A percentile compares a stretch with the other conserved stretches of the same genome.
phyloP scores from a whole-genome alignment of 2,113 vertebrate species.

The Microcebus murinus region DNA sequence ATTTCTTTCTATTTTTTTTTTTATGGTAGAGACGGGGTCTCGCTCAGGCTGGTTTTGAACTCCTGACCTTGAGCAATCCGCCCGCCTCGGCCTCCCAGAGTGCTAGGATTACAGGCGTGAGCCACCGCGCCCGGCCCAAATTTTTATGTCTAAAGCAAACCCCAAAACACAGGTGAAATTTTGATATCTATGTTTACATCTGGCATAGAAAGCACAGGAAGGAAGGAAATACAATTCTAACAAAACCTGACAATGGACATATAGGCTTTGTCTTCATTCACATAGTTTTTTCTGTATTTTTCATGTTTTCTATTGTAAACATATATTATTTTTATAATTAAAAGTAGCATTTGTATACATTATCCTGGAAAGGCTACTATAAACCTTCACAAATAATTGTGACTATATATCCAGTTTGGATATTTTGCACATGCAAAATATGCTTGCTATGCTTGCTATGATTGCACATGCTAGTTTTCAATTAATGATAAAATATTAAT shows the following conservation, averaged over 20 bases:
- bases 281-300: not conserved
- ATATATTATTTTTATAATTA: not conserved
- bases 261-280: not conserved
- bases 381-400: not conserved
- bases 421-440: not conserved
- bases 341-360: not conserved
- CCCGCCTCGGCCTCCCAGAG: no score
- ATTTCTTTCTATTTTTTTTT: no score
- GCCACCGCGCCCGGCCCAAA: no score
- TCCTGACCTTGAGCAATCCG: no score
- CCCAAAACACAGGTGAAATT: not conserved
- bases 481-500: not conserved
- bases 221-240: not conserved
- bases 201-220: not conserved
- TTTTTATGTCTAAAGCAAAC: not conserved
- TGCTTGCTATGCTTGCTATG: not conserved
- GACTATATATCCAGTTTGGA: not conserved
- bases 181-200: not conserved
- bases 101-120: no score
- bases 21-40: no score
- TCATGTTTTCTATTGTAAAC: not conserved
- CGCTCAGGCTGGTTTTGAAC: no score
- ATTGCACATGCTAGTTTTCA: not conserved
- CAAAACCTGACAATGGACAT: not conserved
- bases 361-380: not conserved